phyloP scores from a whole-genome alignment of 2,888 invertebrate species.

The Hecatera dysodea region DNA sequence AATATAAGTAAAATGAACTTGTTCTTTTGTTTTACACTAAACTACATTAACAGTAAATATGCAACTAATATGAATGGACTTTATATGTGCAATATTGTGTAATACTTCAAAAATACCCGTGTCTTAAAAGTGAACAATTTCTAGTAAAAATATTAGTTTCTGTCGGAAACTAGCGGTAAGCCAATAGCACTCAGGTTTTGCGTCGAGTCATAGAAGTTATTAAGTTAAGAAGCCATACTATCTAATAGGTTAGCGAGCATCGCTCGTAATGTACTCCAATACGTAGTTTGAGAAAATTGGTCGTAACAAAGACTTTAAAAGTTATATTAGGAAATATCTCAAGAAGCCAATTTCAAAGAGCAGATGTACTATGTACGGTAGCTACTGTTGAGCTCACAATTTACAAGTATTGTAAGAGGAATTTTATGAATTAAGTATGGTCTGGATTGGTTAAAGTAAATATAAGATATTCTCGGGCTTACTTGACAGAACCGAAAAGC shows the following conservation, averaged over 20 bases:
- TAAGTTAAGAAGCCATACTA: conserved; percentile 50
- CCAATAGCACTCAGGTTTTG: conserved; percentile 51
- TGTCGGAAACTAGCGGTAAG: conserved; percentile 46
- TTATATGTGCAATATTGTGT: neutral
- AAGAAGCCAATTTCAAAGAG: neutral
- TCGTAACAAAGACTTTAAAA: conserved; percentile 1
- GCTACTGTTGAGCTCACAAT: neutral
- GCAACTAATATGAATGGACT: no score
- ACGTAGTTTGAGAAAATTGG: neutral
- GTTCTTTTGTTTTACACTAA: neutral
- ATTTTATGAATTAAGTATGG: neutral
- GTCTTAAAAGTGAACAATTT: conserved; percentile 11
- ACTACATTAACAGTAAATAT: neutral
- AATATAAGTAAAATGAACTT: neutral
- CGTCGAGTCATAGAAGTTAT: conserved; percentile 53
- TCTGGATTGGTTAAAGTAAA: neutral
- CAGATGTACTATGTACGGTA: neutral
- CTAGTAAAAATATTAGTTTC: conserved; percentile 39
- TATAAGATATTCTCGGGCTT: no score
- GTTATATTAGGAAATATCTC: neutral
- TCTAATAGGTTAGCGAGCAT: conserved; percentile 14
- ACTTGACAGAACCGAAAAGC: no score
- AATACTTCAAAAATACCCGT: neutral
- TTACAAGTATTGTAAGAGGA: neutral
- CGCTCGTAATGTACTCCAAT: conserved; percentile 14